Percentiles rank a stretch among this genome's conserved stretches.
Evolutionary conservation across 2,113 vertebrate genomes (phyloP).

Genomic region (Heliornis fulica): DNA sequence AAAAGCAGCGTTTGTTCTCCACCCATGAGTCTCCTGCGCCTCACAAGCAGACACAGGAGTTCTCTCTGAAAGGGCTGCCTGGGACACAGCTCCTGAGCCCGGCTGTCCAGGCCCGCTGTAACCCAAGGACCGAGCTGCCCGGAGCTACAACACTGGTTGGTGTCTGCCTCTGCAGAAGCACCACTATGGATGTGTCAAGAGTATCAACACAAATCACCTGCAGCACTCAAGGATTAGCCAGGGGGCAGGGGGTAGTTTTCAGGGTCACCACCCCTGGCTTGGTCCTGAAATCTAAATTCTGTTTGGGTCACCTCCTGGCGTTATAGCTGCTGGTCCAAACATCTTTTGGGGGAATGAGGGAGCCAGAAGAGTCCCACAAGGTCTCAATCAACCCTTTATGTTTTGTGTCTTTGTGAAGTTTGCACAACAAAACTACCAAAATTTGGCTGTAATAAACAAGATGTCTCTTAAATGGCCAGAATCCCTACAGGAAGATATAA

Average conservation of each 20-base stretch:
- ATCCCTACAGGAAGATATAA: background rate
- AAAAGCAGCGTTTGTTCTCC: background rate
- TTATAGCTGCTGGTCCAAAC: background rate
- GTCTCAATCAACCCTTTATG: background rate
- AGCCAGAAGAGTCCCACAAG: background rate
- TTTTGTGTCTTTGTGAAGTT: background rate
- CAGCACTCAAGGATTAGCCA: background rate
- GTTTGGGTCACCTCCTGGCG: background rate
- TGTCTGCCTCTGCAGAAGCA: background rate
- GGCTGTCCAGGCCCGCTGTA: fast-evolving
- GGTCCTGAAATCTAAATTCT: background rate
- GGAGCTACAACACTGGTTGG: background rate
- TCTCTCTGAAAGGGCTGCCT: background rate
- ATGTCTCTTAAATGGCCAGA: background rate
- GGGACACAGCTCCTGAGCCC: background rate
- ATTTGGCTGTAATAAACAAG: background rate
- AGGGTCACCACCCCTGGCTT: background rate
- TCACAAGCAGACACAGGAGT: background rate
- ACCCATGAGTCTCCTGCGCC: fast-evolving
- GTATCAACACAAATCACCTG: background rate
- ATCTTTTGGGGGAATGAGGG: background rate
- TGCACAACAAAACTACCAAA: background rate
- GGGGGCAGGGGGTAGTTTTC: background rate
- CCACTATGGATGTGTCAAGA: background rate
- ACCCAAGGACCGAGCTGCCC: background rate